Evolutionary conservation across 2,797 vertebrate species (phyloP).

Genomic region (Sorex maritimensis): DNA sequence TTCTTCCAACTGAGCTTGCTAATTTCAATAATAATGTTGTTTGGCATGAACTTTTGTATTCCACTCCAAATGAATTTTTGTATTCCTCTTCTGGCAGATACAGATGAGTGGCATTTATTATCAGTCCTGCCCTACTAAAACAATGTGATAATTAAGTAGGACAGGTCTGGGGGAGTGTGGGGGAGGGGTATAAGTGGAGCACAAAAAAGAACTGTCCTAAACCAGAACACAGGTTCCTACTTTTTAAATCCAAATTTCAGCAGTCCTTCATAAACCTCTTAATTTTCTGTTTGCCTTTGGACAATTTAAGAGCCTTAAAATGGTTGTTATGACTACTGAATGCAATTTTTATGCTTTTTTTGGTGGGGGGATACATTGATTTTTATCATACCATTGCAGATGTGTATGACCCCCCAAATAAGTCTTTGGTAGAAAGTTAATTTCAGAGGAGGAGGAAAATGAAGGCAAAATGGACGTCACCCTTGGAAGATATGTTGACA

Average conservation of each 20-base stretch:
- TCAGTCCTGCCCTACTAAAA: neutral
- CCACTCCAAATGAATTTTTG: neutral
- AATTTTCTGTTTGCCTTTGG: slow-evolving; percentile 30
- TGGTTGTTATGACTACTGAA: slow-evolving; percentile 17
- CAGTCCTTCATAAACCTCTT: slow-evolving; percentile 13
- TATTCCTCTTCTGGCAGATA: slow-evolving; percentile 16
- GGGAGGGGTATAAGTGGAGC: neutral
- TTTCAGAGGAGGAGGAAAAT: neutral
- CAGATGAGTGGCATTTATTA: neutral
- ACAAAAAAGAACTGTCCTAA: neutral
- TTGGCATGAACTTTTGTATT: slow-evolving; percentile 19
- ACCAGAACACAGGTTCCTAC: neutral
- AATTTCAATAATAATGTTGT: slow-evolving; percentile 10
- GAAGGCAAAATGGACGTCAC: neutral
- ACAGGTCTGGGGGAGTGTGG: neutral
- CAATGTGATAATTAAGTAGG: neutral
- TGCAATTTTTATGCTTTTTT: slow-evolving; percentile 61
- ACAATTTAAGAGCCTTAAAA: neutral
- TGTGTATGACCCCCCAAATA: neutral
- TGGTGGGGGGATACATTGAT: neutral
- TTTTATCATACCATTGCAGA: slow-evolving; percentile 29
- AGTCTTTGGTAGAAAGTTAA: neutral
- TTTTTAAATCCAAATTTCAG: slow-evolving; percentile 1
- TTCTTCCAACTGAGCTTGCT: neutral
- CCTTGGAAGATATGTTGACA: neutral